Percentiles rank a stretch among this genome's conserved stretches.
Conservation (phyloP, 2,113 vertebrate genomes). For the Porphyrio hochstetteri region DNA sequence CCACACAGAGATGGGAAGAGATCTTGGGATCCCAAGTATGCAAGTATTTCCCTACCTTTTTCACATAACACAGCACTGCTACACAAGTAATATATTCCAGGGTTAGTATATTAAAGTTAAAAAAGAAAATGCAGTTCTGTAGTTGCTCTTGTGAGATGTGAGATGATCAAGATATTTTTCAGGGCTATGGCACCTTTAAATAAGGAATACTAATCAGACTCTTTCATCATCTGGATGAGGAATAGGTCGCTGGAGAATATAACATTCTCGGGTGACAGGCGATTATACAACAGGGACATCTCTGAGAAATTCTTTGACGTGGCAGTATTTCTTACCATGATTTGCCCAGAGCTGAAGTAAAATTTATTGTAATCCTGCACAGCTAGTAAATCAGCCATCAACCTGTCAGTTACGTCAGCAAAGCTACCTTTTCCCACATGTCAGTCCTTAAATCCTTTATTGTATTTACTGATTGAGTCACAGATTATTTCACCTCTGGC, state of each 20-base stretch:
- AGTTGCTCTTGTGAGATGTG: not conserved
- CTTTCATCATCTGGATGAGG: not conserved
- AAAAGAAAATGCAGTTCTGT: not conserved
- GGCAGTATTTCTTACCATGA: slow-evolving; percentile 6
- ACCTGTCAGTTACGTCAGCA: not conserved
- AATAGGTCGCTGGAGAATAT: not conserved
- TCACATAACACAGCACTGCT: not conserved
- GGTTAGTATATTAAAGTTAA: not conserved
- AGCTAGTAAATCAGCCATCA: slow-evolving; percentile 24
- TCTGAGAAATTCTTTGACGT: not conserved
- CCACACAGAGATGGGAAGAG: not conserved
- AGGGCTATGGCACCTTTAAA: not conserved
- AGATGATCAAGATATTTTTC: not conserved
- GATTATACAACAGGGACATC: not conserved
- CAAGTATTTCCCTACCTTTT: not conserved
- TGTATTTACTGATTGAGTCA: not conserved
- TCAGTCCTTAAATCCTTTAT: not conserved
- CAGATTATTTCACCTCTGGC: slow-evolving; percentile 12
- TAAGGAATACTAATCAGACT: not conserved
- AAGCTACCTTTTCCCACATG: not conserved
- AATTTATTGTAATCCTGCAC: slow-evolving; percentile 12
- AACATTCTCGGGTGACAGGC: not conserved
- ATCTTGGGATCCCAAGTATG: rapidly evolving
- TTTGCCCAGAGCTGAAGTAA: not conserved
- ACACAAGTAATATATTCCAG: not conserved